Base-by-base conservation (phyloP, 2,797 vertebrate species). In the Oreonectes daqikongensis region DNA sequence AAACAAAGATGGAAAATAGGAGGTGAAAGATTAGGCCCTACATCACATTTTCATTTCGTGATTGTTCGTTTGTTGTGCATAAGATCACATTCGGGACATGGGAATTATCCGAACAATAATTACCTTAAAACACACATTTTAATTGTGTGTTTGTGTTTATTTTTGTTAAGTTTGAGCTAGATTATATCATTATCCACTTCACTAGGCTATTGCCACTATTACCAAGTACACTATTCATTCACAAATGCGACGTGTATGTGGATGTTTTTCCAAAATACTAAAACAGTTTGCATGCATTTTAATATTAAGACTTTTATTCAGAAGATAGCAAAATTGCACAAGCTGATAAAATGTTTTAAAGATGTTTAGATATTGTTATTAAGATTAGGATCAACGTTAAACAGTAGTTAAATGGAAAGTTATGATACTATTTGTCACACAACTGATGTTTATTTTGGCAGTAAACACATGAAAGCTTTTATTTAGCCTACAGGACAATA, bases 391-490 rank as follows among this genome's bases (percentile, higher is more conserved):
- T 35, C 35, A 9, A 35, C 8, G 35, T 35, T 35, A 7, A 35
- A 35, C 35, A 35, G 35, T 10, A 10, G 8, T 10, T 35, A 35
- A 74, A 15, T n/a, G 14, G 12, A 75, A 75, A 66, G 2, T 32
- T 11, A 17, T 1, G 53, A 50, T 20, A 20, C 7, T 2, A 28
- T 15, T 32, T 10, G 28, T 74, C 53, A 11, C 7, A 26, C 60
- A 44, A 75, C 22, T 67, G 1, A n/a, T 59, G 73, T 75, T 75
- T 75, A 60, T 60, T 60, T 22, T 60, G 53, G 40, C 53, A 48
- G 9, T 35, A 46, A 55, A 46, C 30, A 48, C 18, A 44, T 38
- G 18, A 22, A 20, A 6, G 4, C 8, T 18, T 55, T 40, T 52
- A 12, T 42, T 50, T 20, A 38, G 20, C 32, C 65, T 61, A 28